Evolutionary conservation across 2,113 vertebrate species (phyloP).

Genomic region (Sinocyclocheilus rhinocerous): DNA sequence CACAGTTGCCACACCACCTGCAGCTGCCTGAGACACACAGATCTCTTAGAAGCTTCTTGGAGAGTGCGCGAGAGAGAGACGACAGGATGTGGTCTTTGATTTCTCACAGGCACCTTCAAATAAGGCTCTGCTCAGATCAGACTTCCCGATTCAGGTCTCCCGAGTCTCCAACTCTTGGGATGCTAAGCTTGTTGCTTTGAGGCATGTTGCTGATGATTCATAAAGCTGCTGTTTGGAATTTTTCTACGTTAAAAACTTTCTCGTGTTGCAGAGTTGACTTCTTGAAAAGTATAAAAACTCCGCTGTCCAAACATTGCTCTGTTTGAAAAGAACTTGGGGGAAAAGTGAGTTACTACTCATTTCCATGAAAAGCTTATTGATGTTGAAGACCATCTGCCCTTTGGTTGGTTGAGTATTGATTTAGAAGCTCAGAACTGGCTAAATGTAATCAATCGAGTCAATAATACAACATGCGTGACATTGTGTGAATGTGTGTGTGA

Average conservation of each 20-base stretch:
- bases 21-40: conserved; percentile 32
- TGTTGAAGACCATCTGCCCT: background rate
- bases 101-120: conserved; percentile 17
- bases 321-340: background rate
- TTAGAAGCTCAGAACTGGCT: background rate
- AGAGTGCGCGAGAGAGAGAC: background rate
- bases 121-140: conserved; percentile 10
- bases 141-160: conserved; percentile 10
- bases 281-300: background rate
- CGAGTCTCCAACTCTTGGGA: background rate
- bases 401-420: background rate
- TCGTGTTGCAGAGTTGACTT: background rate
- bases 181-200: conserved; percentile 16
- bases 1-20: conserved; percentile 46
- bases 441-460: background rate
- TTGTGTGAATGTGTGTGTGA: conserved; percentile 51
- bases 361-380: conserved; percentile 16
- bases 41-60: conserved; percentile 15
- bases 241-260: background rate
- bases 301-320: background rate
- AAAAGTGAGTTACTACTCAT: conserved; percentile 1
- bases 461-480: conserved; percentile 12
- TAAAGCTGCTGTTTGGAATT: background rate
- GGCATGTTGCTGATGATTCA: conserved; percentile 6
- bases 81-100: conserved; percentile 42